These are phyloP conservation scores for Epizoanthus rinbou DNA, from an alignment of 92 coral and sea anemone genomes.

Conservation along the genomic window DNA sequence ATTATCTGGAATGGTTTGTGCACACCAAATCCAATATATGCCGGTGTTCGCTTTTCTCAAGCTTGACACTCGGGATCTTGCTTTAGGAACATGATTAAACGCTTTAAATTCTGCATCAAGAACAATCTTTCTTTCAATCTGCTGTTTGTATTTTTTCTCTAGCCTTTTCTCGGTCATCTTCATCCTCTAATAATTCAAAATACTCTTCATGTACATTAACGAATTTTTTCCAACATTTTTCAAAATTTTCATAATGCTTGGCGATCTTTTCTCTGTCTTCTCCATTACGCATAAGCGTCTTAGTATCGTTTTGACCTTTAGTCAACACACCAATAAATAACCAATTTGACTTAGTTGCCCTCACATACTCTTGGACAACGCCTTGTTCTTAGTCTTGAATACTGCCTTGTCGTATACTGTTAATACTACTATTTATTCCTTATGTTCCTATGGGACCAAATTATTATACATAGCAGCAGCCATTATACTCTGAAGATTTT, in stretches of 20 bases:
- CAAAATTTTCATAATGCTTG: slow-evolving; percentile 1
- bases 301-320: slow-evolving; percentile 15
- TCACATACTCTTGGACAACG: not conserved
- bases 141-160: slow-evolving; percentile 19
- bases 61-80: slow-evolving; percentile 18
- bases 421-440: not conserved
- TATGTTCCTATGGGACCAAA: not conserved
- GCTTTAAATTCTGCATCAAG: slow-evolving; percentile 35
- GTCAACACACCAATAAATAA: slow-evolving; percentile 19
- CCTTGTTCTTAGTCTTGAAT: no score
- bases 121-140: slow-evolving; percentile 36
- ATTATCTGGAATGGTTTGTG: no score
- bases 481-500: not conserved
- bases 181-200: not conserved
- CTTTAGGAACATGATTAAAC: not conserved
- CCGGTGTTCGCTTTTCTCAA: not conserved
- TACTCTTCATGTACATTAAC: slow-evolving; percentile 26
- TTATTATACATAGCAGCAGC: slow-evolving; percentile 22
- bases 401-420: no score
- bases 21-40: no score
- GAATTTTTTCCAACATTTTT: slow-evolving; percentile 35
- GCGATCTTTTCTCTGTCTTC: slow-evolving; percentile 17
- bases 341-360: not conserved
- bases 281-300: slow-evolving; percentile 3
- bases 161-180: slow-evolving; percentile 40